Base-by-base conservation (phyloP, 2,888 invertebrate genomes). In the Calliopum simillimum region DNA sequence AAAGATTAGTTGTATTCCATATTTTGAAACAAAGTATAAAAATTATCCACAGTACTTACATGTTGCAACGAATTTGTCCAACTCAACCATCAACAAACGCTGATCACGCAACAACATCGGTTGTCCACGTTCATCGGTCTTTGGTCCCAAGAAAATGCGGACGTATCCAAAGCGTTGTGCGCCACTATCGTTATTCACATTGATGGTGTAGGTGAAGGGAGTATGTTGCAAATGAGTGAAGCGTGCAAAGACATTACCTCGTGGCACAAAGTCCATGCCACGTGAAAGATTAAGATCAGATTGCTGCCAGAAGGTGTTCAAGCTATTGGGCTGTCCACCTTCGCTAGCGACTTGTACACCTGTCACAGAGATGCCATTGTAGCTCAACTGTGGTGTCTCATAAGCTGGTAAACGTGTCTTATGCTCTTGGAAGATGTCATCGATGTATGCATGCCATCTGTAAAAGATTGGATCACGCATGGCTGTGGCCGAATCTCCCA, bases 391-490 rank as follows among this genome's bases (percentile, higher is more conserved):
- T 0, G 76, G 75, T 21, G 77, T 72, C 0, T 86, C 87, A 82
- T 95, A 95, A 2, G 91, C 88, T 0, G 91, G 87, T 43, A 95
- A 86, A 12, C 90, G 90, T 73, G 88, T 87, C 85, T 95, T 95
- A 85, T 91, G 91, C 74, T 90, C 88, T 76, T 90, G 89, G 88
- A 95, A 95, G 33, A 95, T 86, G 76, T 93, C 91, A 78, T 95
- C 93, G 33, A 95, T 87, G 82, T 90, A 92, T 0, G 92, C 89
- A 80, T 95, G 95, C 93, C 93, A 94, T 81, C 93, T 90, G 86
- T 95, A 95, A 88, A 95, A 95, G 16, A 92, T 86, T 0, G 95
- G 95, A 86, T 95, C 95, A 4, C 95, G 88, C 94, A 95, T 94
- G 0, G 95, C 93, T 0, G 94, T 94, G 0, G 93, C 90, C 0